These are phyloP conservation scores for Megaceryle alcyon DNA, from an alignment of 2,797 vertebrate genomes.

Conservation along the genomic window DNA sequence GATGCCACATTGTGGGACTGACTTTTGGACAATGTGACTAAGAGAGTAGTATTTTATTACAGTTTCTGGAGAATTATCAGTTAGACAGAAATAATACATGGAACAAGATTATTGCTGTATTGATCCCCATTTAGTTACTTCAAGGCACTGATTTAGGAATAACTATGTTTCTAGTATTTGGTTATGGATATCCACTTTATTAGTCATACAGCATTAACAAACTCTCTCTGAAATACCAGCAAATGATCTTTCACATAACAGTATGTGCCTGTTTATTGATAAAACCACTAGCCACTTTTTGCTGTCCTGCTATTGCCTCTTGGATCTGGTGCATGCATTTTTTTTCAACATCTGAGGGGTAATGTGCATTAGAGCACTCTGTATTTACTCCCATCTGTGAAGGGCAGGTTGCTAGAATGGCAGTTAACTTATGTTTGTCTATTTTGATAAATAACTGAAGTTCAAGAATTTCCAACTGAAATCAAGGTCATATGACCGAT, in stretches of 20 bases:
- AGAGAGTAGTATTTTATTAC: not conserved
- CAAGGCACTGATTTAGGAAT: not conserved
- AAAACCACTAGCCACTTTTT: not conserved
- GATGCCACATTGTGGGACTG: not conserved
- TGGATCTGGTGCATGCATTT: fast-evolving
- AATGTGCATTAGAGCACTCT: not conserved
- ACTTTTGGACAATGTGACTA: not conserved
- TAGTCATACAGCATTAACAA: not conserved
- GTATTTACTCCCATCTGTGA: not conserved
- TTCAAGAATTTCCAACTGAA: not conserved
- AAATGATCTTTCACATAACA: not conserved
- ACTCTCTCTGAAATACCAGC: not conserved
- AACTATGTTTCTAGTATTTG: not conserved
- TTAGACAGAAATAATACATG: not conserved
- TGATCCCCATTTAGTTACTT: not conserved
- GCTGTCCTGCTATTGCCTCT: not conserved
- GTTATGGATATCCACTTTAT: not conserved
- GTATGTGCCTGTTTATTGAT: not conserved
- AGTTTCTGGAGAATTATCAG: not conserved
- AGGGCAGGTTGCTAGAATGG: not conserved
- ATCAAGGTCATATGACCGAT: not conserved
- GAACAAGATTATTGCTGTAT: not conserved
- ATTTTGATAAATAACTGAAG: not conserved
- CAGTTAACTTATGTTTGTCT: not conserved
- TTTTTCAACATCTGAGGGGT: not conserved